A percentile compares a stretch with the other conserved stretches of the same genome.
Conservation (phyloP, 2,888 invertebrate species). For the Teleogryllus oceanicus region DNA sequence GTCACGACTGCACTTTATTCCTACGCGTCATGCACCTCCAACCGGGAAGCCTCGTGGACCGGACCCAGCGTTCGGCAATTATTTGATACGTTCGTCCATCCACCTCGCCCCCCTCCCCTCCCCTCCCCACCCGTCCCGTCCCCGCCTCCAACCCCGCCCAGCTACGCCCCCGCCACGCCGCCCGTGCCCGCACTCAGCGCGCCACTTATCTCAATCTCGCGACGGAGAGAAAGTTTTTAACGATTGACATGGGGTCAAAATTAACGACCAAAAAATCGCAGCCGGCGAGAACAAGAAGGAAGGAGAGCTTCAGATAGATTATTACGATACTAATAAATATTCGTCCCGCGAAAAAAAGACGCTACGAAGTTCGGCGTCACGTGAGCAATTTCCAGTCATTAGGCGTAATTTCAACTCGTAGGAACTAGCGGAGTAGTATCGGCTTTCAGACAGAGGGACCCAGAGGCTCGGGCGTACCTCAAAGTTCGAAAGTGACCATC, state of each 20-base stretch:
- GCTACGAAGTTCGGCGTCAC: background rate
- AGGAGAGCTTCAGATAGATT: background rate
- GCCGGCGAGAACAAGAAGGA: background rate
- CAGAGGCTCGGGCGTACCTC: too few species aligned
- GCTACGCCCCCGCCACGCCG: background rate
- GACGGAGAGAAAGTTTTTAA: background rate
- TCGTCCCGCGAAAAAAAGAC: background rate
- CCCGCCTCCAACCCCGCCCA: background rate
- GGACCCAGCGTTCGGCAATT: background rate
- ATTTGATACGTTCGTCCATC: background rate
- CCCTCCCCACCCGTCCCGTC: background rate
- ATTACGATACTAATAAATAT: conserved; percentile 18
- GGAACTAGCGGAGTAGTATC: background rate
- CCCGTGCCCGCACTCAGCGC: background rate
- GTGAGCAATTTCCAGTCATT: conserved; percentile 5
- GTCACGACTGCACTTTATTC: too few species aligned
- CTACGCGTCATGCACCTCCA: background rate
- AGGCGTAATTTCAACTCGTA: conserved; percentile 2
- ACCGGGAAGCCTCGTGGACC: background rate
- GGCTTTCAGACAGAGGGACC: too few species aligned
- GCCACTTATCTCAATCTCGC: background rate
- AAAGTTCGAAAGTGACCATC: too few species aligned
- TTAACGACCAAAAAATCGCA: background rate
- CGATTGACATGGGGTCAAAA: conserved; percentile 18
- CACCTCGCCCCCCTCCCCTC: background rate